Percentiles rank a stretch among this genome's conserved stretches.
Conservation (phyloP, 2,113 vertebrate species). For the Onychorhynchus coronatus region DNA sequence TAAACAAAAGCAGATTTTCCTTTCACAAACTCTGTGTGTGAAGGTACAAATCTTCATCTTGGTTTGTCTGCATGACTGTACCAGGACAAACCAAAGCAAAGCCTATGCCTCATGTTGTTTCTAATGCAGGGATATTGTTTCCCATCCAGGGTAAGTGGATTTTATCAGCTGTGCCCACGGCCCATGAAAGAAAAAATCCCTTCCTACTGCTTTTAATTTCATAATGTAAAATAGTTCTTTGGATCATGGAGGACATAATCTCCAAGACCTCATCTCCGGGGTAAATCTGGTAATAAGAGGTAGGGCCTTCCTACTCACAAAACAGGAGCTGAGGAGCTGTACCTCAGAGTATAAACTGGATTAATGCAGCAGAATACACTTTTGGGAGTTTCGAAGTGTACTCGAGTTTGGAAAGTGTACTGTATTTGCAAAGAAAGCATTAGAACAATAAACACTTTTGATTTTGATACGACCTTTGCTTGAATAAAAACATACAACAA, state of each 20-base stretch:
- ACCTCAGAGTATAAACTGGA: rapidly evolving
- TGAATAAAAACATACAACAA: not conserved
- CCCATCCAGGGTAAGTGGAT: not conserved
- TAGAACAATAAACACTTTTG: not conserved
- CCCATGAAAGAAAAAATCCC: not conserved
- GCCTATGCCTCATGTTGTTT: not conserved
- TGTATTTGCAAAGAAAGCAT: not conserved
- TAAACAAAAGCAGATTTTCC: not conserved
- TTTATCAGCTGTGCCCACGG: not conserved
- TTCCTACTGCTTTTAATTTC: constrained; percentile 6
- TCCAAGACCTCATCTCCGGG: not conserved
- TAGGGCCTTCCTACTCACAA: not conserved
- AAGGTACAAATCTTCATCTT: not conserved
- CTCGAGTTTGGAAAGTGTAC: not conserved
- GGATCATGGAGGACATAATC: not conserved
- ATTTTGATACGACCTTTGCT: not conserved
- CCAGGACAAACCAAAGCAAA: not conserved
- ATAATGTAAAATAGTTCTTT: not conserved
- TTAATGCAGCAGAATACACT: not conserved
- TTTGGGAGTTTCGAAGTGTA: not conserved
- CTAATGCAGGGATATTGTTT: not conserved
- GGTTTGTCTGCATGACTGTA: not conserved
- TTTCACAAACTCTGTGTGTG: not conserved
- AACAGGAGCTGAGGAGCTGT: not conserved
- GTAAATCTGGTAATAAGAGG: not conserved